Conservation (phyloP, 2,113 vertebrate genomes). For the Aegithalos caudatus region DNA sequence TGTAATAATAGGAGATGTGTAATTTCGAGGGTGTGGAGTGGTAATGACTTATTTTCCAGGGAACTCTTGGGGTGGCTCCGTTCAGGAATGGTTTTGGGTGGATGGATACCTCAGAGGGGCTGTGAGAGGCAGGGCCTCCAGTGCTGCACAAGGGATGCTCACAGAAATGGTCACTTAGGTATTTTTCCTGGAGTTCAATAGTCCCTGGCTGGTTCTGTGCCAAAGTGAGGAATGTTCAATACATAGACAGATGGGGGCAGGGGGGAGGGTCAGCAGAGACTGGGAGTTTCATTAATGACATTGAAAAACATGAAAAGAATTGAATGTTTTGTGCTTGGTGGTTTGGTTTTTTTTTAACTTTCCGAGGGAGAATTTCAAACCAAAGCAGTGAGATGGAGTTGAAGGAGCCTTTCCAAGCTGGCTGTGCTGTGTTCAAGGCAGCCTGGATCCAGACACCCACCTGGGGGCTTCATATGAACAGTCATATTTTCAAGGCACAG, state of each 20-base stretch:
- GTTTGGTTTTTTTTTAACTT: neutral
- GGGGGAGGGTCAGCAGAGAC: neutral
- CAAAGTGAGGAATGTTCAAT: neutral
- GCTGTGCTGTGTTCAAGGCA: neutral
- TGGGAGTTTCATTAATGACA: neutral
- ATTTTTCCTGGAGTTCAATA: neutral
- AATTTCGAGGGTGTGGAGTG: neutral
- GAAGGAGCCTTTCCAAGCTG: neutral
- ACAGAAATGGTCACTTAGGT: neutral
- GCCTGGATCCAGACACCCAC: neutral
- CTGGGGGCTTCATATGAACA: neutral
- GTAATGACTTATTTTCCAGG: neutral
- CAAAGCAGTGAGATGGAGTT: neutral
- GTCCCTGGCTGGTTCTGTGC: neutral
- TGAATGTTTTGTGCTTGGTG: neutral
- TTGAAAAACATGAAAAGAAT: neutral
- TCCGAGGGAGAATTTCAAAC: neutral
- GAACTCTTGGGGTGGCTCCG: rapidly evolving
- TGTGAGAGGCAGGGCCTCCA: neutral
- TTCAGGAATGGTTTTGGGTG: neutral
- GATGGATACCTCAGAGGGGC: rapidly evolving
- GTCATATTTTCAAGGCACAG: neutral
- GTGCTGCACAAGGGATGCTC: neutral
- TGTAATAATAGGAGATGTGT: neutral
- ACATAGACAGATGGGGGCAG: rapidly evolving